These are phyloP conservation scores for Xestia ashworthii DNA, from an alignment of 2,888 invertebrate species.

Conservation along the genomic window DNA sequence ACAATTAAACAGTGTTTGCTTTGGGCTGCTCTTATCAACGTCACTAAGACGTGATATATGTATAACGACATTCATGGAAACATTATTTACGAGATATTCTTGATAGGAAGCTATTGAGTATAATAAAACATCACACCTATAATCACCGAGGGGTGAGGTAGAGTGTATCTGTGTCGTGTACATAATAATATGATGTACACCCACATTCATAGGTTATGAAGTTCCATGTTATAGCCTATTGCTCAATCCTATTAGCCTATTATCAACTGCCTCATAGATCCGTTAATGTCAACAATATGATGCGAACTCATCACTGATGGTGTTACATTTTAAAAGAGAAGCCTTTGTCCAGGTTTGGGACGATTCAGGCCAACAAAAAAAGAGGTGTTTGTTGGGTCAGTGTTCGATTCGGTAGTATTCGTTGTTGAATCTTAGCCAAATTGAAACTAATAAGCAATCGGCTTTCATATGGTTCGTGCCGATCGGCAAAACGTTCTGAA, in stretches of 20 bases:
- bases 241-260: no score
- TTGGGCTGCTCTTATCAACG: conserved; percentile 1
- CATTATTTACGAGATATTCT: background rate
- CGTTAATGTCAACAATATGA: no score
- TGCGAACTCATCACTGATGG: no score
- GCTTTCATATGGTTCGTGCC: background rate
- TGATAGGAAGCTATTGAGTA: background rate
- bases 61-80: background rate
- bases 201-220: background rate
- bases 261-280: background rate
- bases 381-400: no score
- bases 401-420: background rate
- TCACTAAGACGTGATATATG: background rate
- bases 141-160: background rate
- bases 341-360: no score
- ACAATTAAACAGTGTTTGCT: conserved; percentile 20
- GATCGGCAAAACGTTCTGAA: background rate
- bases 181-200: no score
- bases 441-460: background rate
- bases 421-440: background rate
- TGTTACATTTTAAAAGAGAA: no score
- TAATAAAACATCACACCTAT: background rate
- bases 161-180: background rate
- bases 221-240: no score
- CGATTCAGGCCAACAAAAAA: no score